Evolutionary conservation across 2,888 invertebrate species (phyloP).

Genomic region (Pantelozetes paolii): DNA sequence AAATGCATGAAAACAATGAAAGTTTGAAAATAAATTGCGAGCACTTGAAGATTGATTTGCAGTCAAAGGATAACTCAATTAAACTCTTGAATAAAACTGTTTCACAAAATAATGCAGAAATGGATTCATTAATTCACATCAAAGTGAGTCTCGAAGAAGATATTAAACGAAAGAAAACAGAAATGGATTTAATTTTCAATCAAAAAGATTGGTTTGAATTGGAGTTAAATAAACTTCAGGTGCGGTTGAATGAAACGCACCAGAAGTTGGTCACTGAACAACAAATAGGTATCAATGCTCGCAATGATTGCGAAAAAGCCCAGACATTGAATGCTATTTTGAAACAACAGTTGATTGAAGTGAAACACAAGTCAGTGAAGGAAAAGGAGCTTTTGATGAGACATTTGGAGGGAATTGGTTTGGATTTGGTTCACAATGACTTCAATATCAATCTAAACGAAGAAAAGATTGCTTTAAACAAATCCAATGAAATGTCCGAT

Average conservation of each 20-base stretch:
- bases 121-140: conserved; percentile 53
- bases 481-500: neutral
- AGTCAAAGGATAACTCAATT: conserved; percentile 51
- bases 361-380: conserved; percentile 53
- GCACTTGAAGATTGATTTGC: conserved; percentile 52
- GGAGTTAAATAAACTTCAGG: conserved; percentile 54
- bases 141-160: conserved; percentile 54
- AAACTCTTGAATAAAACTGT: conserved; percentile 55
- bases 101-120: conserved; percentile 55
- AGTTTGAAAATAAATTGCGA: conserved; percentile 52
- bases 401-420: conserved; percentile 55
- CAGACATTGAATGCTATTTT: conserved; percentile 53
- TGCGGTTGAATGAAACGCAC: conserved; percentile 52
- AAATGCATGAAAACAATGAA: conserved; percentile 51
- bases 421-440: conserved; percentile 56
- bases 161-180: conserved; percentile 51
- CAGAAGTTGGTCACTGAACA: conserved; percentile 52
- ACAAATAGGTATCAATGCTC: conserved; percentile 49
- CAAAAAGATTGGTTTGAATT: conserved; percentile 56
- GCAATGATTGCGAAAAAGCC: conserved; percentile 52
- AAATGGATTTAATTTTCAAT: conserved; percentile 52
- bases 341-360: conserved; percentile 52
- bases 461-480: neutral
- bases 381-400: conserved; percentile 55
- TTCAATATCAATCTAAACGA: conserved; percentile 47